Evolutionary conservation across 2,113 vertebrate genomes (phyloP).

Genomic region (Bagarius yarrelli): DNA sequence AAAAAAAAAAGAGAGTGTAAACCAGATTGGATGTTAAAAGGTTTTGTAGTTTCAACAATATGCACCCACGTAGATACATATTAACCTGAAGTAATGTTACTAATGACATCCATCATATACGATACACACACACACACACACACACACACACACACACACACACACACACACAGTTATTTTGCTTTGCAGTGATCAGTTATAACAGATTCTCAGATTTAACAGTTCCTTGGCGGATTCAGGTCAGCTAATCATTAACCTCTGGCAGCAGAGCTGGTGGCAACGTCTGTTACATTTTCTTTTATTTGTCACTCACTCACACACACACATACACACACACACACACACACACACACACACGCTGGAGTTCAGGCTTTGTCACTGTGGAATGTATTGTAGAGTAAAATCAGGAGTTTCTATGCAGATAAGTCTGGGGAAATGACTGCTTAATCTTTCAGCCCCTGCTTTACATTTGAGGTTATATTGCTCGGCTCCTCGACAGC

Average conservation of each 20-base stretch:
- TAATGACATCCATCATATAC: no score
- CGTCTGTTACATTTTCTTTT: not conserved
- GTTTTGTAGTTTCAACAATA: not conserved
- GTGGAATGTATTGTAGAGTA: not conserved
- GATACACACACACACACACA: no score
- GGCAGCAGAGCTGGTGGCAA: not conserved
- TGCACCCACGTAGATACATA: not conserved
- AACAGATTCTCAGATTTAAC: not conserved
- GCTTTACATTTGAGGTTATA: not conserved
- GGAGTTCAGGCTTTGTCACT: not conserved
- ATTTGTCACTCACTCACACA: not conserved
- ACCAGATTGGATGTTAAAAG: no score
- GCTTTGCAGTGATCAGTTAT: not conserved
- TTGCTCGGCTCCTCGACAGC: not conserved
- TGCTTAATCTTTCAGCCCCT: not conserved
- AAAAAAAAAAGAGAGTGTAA: no score
- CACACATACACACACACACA: not conserved
- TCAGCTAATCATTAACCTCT: constrained; percentile 15
- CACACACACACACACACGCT: not conserved
- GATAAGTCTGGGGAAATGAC: not conserved
- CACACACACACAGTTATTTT: no score
- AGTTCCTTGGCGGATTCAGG: not conserved
- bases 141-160: no score
- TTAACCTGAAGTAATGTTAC: not conserved
- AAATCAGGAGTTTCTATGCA: not conserved